Conservation (phyloP, 1,140 invertebrate species). For the Pseudomyrmex concolor region DNA sequence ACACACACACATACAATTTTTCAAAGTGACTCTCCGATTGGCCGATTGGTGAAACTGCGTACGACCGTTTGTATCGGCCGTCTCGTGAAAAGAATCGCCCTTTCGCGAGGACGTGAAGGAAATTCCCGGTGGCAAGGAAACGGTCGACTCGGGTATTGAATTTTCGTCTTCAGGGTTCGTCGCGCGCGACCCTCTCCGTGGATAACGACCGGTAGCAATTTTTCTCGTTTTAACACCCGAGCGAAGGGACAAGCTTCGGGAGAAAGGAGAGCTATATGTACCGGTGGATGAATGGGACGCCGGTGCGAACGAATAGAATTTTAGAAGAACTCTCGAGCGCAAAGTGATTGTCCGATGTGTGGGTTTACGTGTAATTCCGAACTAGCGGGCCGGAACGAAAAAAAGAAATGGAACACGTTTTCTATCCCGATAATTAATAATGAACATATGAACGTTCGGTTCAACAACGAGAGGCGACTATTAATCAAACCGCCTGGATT, state of each 20-base stretch:
- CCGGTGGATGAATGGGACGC: background rate
- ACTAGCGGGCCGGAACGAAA: too few species aligned
- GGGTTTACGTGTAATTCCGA: background rate
- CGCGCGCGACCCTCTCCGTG: background rate
- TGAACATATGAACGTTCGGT: background rate
- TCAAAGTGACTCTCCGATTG: constrained; percentile 63
- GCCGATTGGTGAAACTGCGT: constrained; percentile 41
- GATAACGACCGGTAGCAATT: constrained; percentile 41
- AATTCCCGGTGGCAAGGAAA: constrained; percentile 2
- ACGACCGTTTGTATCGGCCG: constrained; percentile 13
- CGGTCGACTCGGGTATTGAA: constrained; percentile 38
- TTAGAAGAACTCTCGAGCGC: background rate
- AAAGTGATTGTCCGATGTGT: constrained; percentile 10
- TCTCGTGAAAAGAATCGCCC: constrained; percentile 35
- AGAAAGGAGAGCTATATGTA: constrained; percentile 9
- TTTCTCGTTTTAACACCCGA: constrained; percentile 36
- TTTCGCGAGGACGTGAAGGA: constrained; percentile 28
- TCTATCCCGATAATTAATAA: background rate
- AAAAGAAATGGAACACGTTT: background rate
- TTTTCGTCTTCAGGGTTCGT: constrained; percentile 27
- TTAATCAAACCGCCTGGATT: background rate
- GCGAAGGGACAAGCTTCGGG: constrained; percentile 15
- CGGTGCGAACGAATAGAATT: constrained; percentile 30
- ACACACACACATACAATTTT: constrained; percentile 17
- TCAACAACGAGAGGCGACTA: background rate